Evolutionary conservation across 2,888 invertebrate genomes (phyloP), one percentile per base, ranked within the genome.

Genomic region (Cyclophora albipunctata): DNA sequence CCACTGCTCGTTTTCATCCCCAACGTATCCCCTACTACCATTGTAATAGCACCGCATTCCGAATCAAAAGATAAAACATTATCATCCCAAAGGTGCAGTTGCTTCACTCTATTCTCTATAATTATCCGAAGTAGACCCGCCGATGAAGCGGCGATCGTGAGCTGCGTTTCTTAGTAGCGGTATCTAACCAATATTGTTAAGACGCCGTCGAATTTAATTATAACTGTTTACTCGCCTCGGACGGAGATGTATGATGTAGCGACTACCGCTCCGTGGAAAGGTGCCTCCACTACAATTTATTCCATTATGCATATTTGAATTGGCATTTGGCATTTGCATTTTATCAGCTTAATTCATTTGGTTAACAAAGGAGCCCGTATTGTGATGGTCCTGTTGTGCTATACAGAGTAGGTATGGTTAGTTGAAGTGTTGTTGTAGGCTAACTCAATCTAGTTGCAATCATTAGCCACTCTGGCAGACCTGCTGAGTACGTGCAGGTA

Each of bases 21-120:
- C 49, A 62, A 60, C 52, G 62, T 63, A 66, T 64, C 64, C 55
- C 53, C 45, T 56, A 61, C 60, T 52, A 58, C 62, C 53, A 66
- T 64, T 63, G 63, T 64, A 64, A 63, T 69, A 70, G 57, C 58
- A 68, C 45, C 7, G 35, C 35, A 45, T 7, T 45, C 7, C 3
- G 3, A 45, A 45, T 35, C 35, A 34, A 45, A 34, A 5, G 37
- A 37, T 37, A 37, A 37, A 37, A 37, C 5, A 5, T 37, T 37
- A 37, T 37, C 5, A 20, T 20, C 20, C 20, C 2, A 20, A 20
- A 20, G 20, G 20, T 20, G 20, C 20, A 20, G 20, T 20, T 20
- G 20, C 20, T 20, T 20, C 20, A 20, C 20, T 20, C 20, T 20
- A 20, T 20, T 20, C 20, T 20, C 20, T 20, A 20, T 20, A 20